Conservation (phyloP, 2,888 invertebrate species). For the Microchrysa polita region DNA sequence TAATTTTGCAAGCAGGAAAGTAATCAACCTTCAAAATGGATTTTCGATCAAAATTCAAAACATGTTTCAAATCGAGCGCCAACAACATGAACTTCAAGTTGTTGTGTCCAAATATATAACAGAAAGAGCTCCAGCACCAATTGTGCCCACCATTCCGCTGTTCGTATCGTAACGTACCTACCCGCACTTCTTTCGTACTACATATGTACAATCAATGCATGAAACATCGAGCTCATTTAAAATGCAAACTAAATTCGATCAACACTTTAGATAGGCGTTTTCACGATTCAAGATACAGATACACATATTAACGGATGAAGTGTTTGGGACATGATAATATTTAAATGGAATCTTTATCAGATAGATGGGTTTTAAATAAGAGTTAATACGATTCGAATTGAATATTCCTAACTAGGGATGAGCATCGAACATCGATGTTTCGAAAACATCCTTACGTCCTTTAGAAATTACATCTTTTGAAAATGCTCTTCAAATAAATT, state of each 20-base stretch:
- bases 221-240: background rate
- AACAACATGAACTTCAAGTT: background rate
- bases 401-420: too few relatives aligned
- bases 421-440: too few relatives aligned
- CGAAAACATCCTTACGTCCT: too few relatives aligned
- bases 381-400: background rate
- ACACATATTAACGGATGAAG: background rate
- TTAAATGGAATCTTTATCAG: background rate
- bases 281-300: constrained; percentile 22
- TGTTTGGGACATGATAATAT: constrained; percentile 15
- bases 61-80: background rate
- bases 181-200: too few relatives aligned
- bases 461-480: too few relatives aligned
- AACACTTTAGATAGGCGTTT: constrained; percentile 12
- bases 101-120: background rate
- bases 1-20: constrained; percentile 2
- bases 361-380: background rate
- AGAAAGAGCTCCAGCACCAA: background rate
- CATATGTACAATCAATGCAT: too few relatives aligned
- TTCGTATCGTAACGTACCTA: too few relatives aligned
- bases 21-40: constrained; percentile 27
- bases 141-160: background rate
- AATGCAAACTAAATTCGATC: constrained; percentile 28
- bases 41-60: constrained; percentile 27
- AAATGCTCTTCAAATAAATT: too few relatives aligned